Evolutionary conservation across 2,888 invertebrate genomes (phyloP).

Genomic region (Nymphalis polychloros): DNA sequence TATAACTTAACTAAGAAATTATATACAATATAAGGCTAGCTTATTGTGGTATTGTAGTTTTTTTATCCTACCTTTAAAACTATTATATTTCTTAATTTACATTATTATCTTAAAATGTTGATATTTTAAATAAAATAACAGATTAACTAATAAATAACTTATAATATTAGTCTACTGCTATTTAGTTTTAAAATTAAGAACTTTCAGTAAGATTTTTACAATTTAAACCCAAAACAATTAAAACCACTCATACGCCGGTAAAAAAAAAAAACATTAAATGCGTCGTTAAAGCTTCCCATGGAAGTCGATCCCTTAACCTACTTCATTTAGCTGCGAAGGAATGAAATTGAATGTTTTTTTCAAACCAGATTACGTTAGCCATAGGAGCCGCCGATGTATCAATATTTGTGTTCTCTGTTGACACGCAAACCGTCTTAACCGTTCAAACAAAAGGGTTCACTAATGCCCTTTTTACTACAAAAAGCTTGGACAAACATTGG

Average conservation of each 20-base stretch:
- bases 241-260: conserved; percentile 1
- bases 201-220: neutral
- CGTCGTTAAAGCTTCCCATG: conserved; percentile 49
- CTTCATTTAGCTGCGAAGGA: conserved; percentile 48
- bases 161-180: no score
- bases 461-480: conserved; percentile 81
- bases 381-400: conserved; percentile 70
- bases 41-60: no score
- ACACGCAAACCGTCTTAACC: conserved; percentile 79
- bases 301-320: conserved; percentile 48
- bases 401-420: conserved; percentile 74
- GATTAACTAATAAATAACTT: no score
- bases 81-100: no score
- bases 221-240: neutral
- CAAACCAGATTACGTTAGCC: conserved; percentile 68
- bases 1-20: no score
- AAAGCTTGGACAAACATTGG: conserved; percentile 67
- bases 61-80: no score
- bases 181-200: no score
- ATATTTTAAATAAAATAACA: no score
- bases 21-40: no score
- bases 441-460: conserved; percentile 79
- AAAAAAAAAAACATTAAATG: conserved; percentile 36
- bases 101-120: no score
- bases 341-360: conserved; percentile 51